These are phyloP conservation scores for Epizoanthus scotinus DNA, from an alignment of 92 coral and sea anemone species.

Conservation along the genomic window DNA sequence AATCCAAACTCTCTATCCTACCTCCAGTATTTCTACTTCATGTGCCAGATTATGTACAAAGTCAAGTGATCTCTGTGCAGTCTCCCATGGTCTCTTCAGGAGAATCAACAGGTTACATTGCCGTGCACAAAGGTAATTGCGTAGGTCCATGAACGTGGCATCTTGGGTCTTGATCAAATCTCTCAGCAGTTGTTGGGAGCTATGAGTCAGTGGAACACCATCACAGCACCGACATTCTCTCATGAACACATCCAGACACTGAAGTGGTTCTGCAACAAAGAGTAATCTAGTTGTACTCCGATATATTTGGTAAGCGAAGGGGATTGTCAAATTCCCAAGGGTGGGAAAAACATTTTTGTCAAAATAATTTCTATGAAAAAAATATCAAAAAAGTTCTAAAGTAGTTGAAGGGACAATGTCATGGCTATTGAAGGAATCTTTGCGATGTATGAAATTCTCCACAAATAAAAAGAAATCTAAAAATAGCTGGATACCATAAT, in stretches of 20 bases:
- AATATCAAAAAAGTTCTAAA: too few relatives aligned
- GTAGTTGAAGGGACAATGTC: too few relatives aligned
- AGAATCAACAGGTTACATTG: slow-evolving; percentile 87
- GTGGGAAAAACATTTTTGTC: too few relatives aligned
- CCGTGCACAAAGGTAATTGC: slow-evolving; percentile 89
- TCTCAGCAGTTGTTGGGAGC: slow-evolving; percentile 74
- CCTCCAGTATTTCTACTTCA: slow-evolving; percentile 79
- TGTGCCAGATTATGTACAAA: slow-evolving; percentile 88
- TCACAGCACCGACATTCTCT: slow-evolving; percentile 88
- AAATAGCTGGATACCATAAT: too few relatives aligned
- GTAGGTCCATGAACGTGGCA: slow-evolving; percentile 87
- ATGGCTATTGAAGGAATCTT: too few relatives aligned
- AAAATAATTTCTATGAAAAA: too few relatives aligned
- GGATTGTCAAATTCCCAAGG: too few relatives aligned
- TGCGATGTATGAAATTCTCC: too few relatives aligned
- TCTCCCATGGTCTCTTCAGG: slow-evolving; percentile 78
- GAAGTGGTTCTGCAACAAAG: slow-evolving; percentile 61
- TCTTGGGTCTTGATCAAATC: slow-evolving; percentile 72
- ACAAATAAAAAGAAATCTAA: too few relatives aligned
- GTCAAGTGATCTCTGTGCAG: slow-evolving; percentile 85
- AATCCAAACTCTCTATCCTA: slow-evolving; percentile 10
- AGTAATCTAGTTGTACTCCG: background rate
- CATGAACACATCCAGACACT: slow-evolving; percentile 80
- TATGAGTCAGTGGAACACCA: slow-evolving; percentile 78
- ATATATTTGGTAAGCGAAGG: too few relatives aligned